These are phyloP conservation scores for Chrysotoxum bicinctum DNA, from an alignment of 2,888 invertebrate species.

Conservation along the genomic window DNA sequence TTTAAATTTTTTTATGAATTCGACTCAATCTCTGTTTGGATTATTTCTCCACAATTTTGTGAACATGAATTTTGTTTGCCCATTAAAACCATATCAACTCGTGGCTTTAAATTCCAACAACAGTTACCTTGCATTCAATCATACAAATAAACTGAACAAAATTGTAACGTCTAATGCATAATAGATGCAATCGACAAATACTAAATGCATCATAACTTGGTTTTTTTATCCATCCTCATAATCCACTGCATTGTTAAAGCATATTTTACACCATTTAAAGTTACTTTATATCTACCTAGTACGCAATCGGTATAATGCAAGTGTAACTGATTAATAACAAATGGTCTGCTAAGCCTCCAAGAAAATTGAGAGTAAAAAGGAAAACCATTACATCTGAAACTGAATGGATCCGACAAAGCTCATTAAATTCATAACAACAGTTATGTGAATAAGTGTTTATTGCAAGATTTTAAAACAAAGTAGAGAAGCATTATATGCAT, in stretches of 20 bases:
- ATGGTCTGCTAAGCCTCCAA: neutral
- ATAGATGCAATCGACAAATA: neutral
- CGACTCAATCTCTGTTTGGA: too few relatives aligned
- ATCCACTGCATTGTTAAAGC: neutral
- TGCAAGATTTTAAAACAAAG: constrained; percentile 1
- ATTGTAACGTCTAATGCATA: neutral
- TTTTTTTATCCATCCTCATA: neutral
- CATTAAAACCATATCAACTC: neutral
- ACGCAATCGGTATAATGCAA: constrained; percentile 7
- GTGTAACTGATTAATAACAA: neutral
- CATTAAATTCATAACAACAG: constrained; percentile 20
- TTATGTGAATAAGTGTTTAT: constrained; percentile 6
- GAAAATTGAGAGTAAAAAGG: neutral
- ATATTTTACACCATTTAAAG: neutral
- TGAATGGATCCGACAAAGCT: neutral
- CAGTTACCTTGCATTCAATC: neutral
- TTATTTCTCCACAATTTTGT: too few relatives aligned
- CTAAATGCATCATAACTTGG: neutral
- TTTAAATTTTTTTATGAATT: too few relatives aligned
- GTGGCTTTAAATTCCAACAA: neutral
- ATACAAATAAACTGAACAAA: neutral
- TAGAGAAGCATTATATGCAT: neutral
- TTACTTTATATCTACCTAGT: neutral
- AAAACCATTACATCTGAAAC: neutral
- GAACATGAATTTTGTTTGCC: too few relatives aligned